These are phyloP conservation scores for Coelopa pilipes DNA, from an alignment of 2,888 invertebrate species.

Conservation along the genomic window DNA sequence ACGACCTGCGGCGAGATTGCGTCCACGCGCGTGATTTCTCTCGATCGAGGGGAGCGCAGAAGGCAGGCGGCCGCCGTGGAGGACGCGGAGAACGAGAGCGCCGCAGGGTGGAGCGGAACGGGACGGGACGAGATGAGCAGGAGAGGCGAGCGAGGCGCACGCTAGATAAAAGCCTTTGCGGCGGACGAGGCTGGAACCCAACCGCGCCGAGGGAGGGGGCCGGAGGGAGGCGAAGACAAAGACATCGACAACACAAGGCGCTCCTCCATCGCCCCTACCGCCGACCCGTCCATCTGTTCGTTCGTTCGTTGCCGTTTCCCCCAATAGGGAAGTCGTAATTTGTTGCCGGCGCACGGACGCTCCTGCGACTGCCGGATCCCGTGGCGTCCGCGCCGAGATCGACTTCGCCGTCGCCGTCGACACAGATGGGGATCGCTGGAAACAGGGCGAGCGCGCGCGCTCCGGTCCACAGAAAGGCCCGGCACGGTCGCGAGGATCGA, in stretches of 20 bases:
- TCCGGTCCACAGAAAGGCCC: constrained; percentile 32
- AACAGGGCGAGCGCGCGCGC: constrained; percentile 22
- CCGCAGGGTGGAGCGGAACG: background rate
- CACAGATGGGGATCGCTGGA: constrained; percentile 14
- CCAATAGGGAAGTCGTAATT: constrained; percentile 22
- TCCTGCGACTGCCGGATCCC: constrained; percentile 7
- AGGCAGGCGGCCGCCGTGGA: background rate
- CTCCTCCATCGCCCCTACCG: constrained; percentile 18
- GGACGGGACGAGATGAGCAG: background rate
- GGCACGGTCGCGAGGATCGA: constrained; percentile 21
- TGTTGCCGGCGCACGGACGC: constrained; percentile 16
- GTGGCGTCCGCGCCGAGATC: background rate
- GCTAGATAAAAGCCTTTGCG: constrained; percentile 27
- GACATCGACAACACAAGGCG: too few relatives aligned
- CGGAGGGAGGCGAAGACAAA: too few relatives aligned
- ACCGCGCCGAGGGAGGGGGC: background rate
- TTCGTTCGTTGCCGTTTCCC: constrained; percentile 29
- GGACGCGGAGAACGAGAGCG: background rate
- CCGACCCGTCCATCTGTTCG: constrained; percentile 11
- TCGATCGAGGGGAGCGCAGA: constrained; percentile 23
- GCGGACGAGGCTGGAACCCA: constrained; percentile 25
- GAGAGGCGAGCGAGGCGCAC: background rate
- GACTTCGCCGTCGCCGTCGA: background rate
- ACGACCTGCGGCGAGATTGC: constrained; percentile 47
- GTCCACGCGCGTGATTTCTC: constrained; percentile 50